Percentiles rank a stretch among this genome's conserved stretches.
These are phyloP conservation scores for Oegoconia quadripuncta DNA, from an alignment of 2,888 invertebrate species.

Conservation along the genomic window DNA sequence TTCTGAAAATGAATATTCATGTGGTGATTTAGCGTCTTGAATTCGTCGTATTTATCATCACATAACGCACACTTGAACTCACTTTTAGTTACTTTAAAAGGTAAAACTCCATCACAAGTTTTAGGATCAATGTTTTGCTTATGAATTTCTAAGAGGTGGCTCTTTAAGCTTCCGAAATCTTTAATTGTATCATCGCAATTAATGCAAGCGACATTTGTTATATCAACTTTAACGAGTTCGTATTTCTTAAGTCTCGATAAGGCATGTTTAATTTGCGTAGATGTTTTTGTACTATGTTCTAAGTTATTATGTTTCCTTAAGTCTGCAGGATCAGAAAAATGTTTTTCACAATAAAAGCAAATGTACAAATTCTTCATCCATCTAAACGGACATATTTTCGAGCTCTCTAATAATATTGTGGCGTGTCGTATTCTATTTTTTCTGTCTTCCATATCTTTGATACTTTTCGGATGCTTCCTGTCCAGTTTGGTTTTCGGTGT, in stretches of 20 bases:
- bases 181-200: conserved; percentile 41
- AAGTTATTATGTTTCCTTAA: conserved; percentile 41
- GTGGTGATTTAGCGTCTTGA: conserved; percentile 62
- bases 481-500: conserved; percentile 21
- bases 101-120: conserved; percentile 50
- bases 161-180: conserved; percentile 42
- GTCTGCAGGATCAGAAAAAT: conserved; percentile 46
- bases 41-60: conserved; percentile 47
- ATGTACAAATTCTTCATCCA: conserved; percentile 62
- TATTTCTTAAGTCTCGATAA: conserved; percentile 51
- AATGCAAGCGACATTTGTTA: conserved; percentile 52
- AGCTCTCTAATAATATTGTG: conserved; percentile 44
- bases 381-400: conserved; percentile 61
- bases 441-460: conserved; percentile 34
- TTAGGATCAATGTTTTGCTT: conserved; percentile 41
- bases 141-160: conserved; percentile 50
- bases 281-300: conserved; percentile 33
- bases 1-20: conserved; percentile 70
- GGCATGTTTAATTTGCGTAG: conserved; percentile 37
- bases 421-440: conserved; percentile 49
- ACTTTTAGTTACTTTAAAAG: conserved; percentile 47
- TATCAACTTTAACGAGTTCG: conserved; percentile 60
- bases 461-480: conserved; percentile 29
- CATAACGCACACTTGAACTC: conserved; percentile 56
- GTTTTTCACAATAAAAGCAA: conserved; percentile 59